A percentile compares a stretch with the other conserved stretches of the same genome.
Conservation (phyloP, 1,140 invertebrate species). For the Bombyx mori region DNA sequence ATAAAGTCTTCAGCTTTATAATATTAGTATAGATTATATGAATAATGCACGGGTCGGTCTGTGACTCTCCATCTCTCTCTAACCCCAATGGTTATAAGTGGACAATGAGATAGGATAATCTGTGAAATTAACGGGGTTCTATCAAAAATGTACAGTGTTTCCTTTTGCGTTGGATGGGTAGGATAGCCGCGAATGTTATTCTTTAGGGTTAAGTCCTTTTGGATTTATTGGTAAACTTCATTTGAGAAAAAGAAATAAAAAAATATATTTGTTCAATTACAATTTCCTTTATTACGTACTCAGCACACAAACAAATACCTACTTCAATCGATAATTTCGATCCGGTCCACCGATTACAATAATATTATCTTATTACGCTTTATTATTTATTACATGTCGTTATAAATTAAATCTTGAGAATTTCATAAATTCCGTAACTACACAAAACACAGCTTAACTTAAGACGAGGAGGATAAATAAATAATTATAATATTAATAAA, state of each 20-base stretch:
- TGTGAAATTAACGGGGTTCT: no score
- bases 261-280: constrained; percentile 18
- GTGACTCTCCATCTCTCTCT: no score
- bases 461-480: no score
- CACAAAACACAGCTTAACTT: no score
- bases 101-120: no score
- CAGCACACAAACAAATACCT: constrained; percentile 29
- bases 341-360: background rate
- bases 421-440: no score
- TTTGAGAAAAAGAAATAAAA: background rate
- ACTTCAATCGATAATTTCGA: background rate
- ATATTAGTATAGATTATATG: no score
- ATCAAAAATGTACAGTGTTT: no score
- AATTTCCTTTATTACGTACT: constrained; percentile 27
- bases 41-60: no score
- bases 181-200: background rate
- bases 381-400: background rate
- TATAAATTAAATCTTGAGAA: background rate
- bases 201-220: background rate
- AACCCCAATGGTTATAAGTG: no score
- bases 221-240: background rate
- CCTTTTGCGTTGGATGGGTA: background rate
- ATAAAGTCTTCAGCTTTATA: no score
- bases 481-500: constrained; percentile 7
- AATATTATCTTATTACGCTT: background rate